These are phyloP conservation scores for Empidonax alnorum DNA, from an alignment of 2,113 vertebrate genomes.

Conservation along the genomic window DNA sequence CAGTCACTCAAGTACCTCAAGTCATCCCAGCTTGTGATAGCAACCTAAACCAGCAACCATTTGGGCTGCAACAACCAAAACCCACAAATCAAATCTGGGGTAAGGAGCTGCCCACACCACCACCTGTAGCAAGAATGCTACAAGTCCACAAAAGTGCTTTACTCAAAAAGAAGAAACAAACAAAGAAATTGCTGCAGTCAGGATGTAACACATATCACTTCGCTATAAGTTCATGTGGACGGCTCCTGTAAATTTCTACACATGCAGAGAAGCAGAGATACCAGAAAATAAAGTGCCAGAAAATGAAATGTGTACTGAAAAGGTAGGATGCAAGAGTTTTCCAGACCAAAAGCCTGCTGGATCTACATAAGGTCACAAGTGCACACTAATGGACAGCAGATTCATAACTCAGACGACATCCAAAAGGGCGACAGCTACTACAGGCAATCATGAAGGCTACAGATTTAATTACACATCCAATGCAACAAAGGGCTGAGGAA, in stretches of 20 bases:
- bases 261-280: neutral
- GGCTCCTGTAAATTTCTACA: neutral
- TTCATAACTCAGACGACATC: neutral
- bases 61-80: neutral
- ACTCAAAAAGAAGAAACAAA: neutral
- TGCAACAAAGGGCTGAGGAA: neutral
- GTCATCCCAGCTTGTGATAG: neutral
- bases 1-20: neutral
- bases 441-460: neutral
- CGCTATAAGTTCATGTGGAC: neutral
- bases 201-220: neutral
- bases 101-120: rapidly evolving
- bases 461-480: neutral
- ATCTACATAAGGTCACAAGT: neutral
- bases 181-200: rapidly evolving
- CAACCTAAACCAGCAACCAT: neutral
- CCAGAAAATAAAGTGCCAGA: neutral
- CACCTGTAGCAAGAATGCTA: neutral
- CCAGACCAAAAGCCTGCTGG: neutral
- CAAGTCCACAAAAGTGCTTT: neutral
- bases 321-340: neutral
- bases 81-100: neutral
- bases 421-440: neutral
- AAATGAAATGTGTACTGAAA: neutral
- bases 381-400: neutral